phyloP scores from a whole-genome alignment of 2,888 invertebrate genomes.

The Mesorhabditis sp. region DNA sequence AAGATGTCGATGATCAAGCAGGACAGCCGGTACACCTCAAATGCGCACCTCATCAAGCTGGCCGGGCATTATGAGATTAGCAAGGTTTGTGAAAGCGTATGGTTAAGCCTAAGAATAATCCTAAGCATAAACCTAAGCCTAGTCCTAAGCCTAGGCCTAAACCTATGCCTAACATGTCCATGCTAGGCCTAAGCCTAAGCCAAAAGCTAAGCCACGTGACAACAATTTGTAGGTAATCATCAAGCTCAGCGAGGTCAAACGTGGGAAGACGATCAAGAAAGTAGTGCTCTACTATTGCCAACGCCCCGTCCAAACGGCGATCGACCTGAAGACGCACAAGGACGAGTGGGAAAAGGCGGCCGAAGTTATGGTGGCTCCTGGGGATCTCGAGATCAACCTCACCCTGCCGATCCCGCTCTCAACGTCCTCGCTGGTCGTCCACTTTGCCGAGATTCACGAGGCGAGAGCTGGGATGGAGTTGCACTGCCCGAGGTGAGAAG shows the following conservation, averaged over 20 bases:
- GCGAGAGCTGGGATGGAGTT: slow-evolving; percentile 77
- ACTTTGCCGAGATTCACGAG: slow-evolving; percentile 95
- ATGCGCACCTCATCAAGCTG: slow-evolving; percentile 92
- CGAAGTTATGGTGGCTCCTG: slow-evolving; percentile 79
- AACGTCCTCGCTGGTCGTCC: slow-evolving; percentile 95
- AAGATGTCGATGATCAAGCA: slow-evolving; percentile 57
- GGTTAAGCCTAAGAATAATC: neutral
- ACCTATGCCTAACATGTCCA: slow-evolving; percentile 55
- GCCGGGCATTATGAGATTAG: slow-evolving; percentile 88
- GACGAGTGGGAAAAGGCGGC: slow-evolving; percentile 88
- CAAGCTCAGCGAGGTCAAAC: slow-evolving; percentile 87
- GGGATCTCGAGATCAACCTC: slow-evolving; percentile 19
- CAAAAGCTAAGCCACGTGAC: too few relatives aligned
- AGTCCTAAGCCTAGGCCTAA: too few relatives aligned
- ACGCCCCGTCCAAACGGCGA: slow-evolving; percentile 85
- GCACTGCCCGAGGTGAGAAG: slow-evolving; percentile 32
- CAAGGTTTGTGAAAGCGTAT: neutral
- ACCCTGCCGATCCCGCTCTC: slow-evolving; percentile 72
- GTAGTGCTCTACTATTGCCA: slow-evolving; percentile 94
- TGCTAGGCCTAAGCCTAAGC: slow-evolving; percentile 11
- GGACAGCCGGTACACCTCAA: slow-evolving; percentile 95
- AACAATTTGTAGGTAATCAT: slow-evolving; percentile 72
- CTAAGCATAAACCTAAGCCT: neutral
- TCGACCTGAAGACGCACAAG: slow-evolving; percentile 82
- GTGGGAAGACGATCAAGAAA: slow-evolving; percentile 80